phyloP scores from a whole-genome alignment of 2,888 invertebrate genomes.

The Drepana falcataria region DNA sequence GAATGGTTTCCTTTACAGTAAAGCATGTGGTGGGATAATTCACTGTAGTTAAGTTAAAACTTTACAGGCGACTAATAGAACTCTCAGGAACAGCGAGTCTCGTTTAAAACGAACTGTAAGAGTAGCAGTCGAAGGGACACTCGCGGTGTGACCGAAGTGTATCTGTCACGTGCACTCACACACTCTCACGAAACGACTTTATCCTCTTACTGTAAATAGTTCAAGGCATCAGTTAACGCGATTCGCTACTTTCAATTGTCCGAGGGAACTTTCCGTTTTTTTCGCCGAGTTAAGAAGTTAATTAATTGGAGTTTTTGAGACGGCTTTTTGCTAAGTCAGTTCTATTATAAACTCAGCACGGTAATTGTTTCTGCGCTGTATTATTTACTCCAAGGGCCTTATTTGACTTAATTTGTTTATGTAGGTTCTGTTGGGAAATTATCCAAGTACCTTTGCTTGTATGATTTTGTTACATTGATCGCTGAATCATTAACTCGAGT shows the following conservation, averaged over 20 bases:
- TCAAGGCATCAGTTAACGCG: constrained; percentile 13
- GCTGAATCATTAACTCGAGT: too few relatives aligned
- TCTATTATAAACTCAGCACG: constrained; percentile 15
- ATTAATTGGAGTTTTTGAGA: constrained; percentile 35
- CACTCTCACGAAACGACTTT: background rate
- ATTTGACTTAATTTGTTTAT: background rate
- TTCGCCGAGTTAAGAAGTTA: constrained; percentile 25
- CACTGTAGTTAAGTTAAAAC: too few relatives aligned
- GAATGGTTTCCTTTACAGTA: too few relatives aligned
- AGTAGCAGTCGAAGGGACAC: too few relatives aligned
- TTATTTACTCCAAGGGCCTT: background rate
- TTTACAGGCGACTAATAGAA: too few relatives aligned
- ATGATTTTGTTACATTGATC: too few relatives aligned
- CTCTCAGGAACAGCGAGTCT: too few relatives aligned
- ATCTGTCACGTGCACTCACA: background rate
- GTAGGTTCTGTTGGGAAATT: background rate
- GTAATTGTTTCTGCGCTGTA: constrained; percentile 3
- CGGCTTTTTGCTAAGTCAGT: constrained; percentile 23
- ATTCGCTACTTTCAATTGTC: constrained; percentile 18
- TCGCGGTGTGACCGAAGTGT: too few relatives aligned
- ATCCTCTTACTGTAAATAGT: constrained; percentile 10
- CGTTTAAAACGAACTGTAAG: too few relatives aligned
- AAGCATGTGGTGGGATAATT: too few relatives aligned
- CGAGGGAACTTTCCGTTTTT: constrained; percentile 18
- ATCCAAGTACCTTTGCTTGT: background rate